A percentile compares a stretch with the other conserved stretches of the same genome.
These are phyloP conservation scores for Dinothrombium tinctorium DNA, from an alignment of 1,140 invertebrate genomes.

Conservation along the genomic window DNA sequence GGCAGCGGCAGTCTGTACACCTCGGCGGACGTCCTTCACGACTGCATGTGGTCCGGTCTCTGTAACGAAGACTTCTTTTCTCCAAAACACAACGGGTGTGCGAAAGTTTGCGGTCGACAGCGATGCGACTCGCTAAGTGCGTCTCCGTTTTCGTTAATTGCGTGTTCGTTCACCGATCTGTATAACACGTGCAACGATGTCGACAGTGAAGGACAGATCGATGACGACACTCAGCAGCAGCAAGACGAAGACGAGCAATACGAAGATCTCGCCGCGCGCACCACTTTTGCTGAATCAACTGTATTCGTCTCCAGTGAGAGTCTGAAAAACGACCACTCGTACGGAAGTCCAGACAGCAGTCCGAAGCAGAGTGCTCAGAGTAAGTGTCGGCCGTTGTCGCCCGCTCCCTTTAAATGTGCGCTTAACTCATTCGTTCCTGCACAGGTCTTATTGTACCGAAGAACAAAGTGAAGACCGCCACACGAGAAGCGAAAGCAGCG, in stretches of 20 bases:
- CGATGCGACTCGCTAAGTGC: not conserved
- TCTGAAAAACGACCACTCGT: constrained; percentile 9
- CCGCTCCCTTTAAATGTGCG: too few relatives aligned
- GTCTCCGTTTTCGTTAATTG: not conserved
- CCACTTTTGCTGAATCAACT: not conserved
- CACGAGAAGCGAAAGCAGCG: too few relatives aligned
- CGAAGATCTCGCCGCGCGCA: too few relatives aligned
- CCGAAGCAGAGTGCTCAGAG: too few relatives aligned
- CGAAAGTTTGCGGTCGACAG: not conserved
- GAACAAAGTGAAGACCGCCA: too few relatives aligned
- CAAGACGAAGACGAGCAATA: not conserved
- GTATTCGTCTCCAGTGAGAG: not conserved
- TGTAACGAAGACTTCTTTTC: constrained; percentile 4
- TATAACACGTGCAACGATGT: not conserved
- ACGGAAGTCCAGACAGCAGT: too few relatives aligned
- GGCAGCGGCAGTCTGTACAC: not conserved
- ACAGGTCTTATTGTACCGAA: too few relatives aligned
- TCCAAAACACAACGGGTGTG: too few relatives aligned
- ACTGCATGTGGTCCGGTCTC: constrained; percentile 10
- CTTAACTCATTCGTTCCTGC: too few relatives aligned
- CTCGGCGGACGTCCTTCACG: constrained; percentile 7
- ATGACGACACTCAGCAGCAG: not conserved
- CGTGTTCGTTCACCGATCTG: not conserved
- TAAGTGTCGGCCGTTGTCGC: too few relatives aligned
- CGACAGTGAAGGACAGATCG: not conserved